Conservation (phyloP, 2,113 vertebrate species). For the Myocastor coypus region DNA sequence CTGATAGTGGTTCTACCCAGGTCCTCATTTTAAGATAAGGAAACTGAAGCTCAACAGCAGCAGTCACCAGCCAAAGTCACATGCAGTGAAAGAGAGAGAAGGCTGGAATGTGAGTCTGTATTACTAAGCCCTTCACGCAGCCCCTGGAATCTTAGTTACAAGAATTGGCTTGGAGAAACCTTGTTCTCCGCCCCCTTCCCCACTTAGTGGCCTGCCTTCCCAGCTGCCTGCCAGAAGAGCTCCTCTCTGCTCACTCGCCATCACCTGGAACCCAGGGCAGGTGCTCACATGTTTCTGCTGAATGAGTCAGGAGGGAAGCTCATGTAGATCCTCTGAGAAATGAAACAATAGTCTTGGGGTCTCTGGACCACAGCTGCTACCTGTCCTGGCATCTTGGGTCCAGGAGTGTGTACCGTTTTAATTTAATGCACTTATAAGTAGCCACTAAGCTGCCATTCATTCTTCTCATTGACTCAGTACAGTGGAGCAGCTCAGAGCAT, state of each 20-base stretch:
- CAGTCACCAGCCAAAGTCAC: neutral
- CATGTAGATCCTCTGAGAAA: neutral
- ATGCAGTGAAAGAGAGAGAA: neutral
- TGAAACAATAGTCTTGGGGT: neutral
- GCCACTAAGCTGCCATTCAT: neutral
- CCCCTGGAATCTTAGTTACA: neutral
- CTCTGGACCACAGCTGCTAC: neutral
- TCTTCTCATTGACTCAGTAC: neutral
- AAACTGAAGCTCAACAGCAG: neutral
- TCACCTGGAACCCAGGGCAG: neutral
- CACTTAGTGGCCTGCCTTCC: neutral
- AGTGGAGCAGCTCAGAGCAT: neutral
- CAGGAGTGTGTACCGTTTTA: neutral
- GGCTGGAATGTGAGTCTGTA: neutral
- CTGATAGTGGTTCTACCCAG: neutral
- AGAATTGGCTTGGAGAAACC: neutral
- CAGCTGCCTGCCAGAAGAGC: neutral
- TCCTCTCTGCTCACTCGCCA: neutral
- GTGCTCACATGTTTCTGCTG: neutral
- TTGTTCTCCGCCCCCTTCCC: neutral
- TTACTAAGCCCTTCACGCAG: neutral
- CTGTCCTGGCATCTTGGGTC: neutral
- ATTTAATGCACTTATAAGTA: neutral
- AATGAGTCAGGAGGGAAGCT: neutral
- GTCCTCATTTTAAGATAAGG: slow-evolving; percentile 56